These are phyloP conservation scores for Bicyclus anynana DNA, from an alignment of 1,140 invertebrate species.

Conservation along the genomic window DNA sequence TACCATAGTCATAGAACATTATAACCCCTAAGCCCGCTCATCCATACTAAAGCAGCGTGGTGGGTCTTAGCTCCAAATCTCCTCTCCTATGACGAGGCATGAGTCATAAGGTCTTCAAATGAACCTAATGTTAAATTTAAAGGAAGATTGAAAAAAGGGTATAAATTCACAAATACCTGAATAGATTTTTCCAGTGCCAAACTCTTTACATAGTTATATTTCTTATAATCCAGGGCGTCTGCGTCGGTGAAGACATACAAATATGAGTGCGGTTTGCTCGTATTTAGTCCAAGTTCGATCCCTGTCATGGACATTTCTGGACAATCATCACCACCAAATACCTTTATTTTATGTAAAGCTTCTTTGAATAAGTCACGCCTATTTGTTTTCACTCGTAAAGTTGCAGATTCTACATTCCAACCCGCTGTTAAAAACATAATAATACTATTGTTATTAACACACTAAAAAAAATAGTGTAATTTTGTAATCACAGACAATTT, in stretches of 20 bases:
- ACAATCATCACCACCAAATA: slow-evolving; percentile 80
- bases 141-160: background rate
- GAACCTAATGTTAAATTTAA: no score
- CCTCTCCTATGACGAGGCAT: no score
- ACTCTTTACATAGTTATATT: slow-evolving; percentile 29
- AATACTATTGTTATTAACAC: no score
- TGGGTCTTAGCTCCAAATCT: no score
- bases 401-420: slow-evolving; percentile 17
- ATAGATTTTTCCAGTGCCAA: slow-evolving; percentile 38
- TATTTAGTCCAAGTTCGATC: slow-evolving; percentile 78
- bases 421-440: background rate
- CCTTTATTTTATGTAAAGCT: slow-evolving; percentile 70
- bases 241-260: slow-evolving; percentile 85
- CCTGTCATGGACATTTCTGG: slow-evolving; percentile 80
- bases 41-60: no score
- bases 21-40: no score
- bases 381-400: slow-evolving; percentile 27
- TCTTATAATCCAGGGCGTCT: slow-evolving; percentile 64
- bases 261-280: slow-evolving; percentile 78
- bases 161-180: no score
- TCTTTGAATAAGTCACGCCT: slow-evolving; percentile 34
- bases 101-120: no score
- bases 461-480: no score
- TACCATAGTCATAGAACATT: no score
- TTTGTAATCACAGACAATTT: no score